Base-by-base conservation (phyloP, 1,140 invertebrate genomes). In the Trichoplusia ni region DNA sequence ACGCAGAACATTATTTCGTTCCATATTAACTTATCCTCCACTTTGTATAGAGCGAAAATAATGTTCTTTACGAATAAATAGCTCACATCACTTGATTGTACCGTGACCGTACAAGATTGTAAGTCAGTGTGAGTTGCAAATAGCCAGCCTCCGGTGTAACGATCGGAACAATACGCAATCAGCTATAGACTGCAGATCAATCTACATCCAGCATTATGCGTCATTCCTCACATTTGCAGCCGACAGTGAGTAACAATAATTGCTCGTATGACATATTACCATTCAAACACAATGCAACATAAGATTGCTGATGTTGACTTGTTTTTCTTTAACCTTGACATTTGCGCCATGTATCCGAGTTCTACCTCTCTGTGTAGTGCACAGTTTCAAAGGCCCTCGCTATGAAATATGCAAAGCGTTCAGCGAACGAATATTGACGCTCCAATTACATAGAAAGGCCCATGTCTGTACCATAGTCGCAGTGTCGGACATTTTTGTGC, bases 391-490 rank as follows among this genome's bases (percentile, higher is more conserved):
- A 35, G 47, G 47, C 23, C 47, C 9, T 13, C 31, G 47, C 42
- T 23, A 66, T 75, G 64, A 75, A 72, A 75, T 75, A 73, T 75
- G 67, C 64, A 77, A 66, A 68, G 65, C 62, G 47, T 18, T 31
- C 53, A 14, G 70, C 63, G 37, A 54, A 70, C 73, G 67, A 72
- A 74, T 72, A 79, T 76, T 69, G 71, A 70, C 67, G 76, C 64
- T 70, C 69, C 73, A 76, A 76, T 77, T 77, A 75, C 60, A 76
- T 31, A 58, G 64, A 69, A 62, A 71, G 63, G 54, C 31, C 44
- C 53, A 71, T 70, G 64, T 68, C 64, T 46, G 42, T 25, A n/a
- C 53, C 42, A 42, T 49, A 21, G 38, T 25, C 13, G 11, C 49
- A 25, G 61, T 53, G 61, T 64, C 33, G 18, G 33, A 38, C 38